phyloP scores from a whole-genome alignment of 2,797 vertebrate genomes.

The Sebastes steindachneri region DNA sequence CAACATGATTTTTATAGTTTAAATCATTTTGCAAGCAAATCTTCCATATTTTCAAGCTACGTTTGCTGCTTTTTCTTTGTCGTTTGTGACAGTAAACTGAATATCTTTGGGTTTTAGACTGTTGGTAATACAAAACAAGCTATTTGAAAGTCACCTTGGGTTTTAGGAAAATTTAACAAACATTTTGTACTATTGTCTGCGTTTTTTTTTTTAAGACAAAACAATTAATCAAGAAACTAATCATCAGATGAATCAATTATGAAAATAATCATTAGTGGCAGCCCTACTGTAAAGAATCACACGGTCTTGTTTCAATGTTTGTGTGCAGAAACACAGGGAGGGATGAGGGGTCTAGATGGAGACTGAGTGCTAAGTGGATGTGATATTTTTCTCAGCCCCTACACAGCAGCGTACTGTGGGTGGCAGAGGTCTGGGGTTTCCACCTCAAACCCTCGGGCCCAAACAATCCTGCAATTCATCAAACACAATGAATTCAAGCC shows the following conservation, averaged over 20 bases:
- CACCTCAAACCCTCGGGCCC: slow-evolving; percentile 23
- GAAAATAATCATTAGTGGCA: background rate
- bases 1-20: background rate
- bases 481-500: slow-evolving; percentile 16
- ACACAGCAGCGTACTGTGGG: slow-evolving; percentile 23
- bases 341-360: slow-evolving; percentile 29
- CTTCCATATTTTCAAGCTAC: background rate
- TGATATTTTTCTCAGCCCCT: slow-evolving; percentile 65
- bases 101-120: background rate
- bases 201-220: background rate
- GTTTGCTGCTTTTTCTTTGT: background rate
- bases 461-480: slow-evolving; percentile 25
- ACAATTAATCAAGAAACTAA: background rate
- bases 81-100: background rate
- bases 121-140: background rate
- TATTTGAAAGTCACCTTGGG: background rate
- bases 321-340: slow-evolving; percentile 2
- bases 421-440: slow-evolving; percentile 9
- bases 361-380: slow-evolving; percentile 56
- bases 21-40: background rate
- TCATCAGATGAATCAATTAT: background rate
- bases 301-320: slow-evolving; percentile 8
- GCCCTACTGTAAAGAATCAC: background rate
- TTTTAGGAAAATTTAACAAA: background rate
- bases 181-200: background rate